A percentile compares a stretch with the other conserved stretches of the same genome.
These are phyloP conservation scores for Chironomus riparius DNA, from an alignment of 2,888 invertebrate species.

Conservation along the genomic window DNA sequence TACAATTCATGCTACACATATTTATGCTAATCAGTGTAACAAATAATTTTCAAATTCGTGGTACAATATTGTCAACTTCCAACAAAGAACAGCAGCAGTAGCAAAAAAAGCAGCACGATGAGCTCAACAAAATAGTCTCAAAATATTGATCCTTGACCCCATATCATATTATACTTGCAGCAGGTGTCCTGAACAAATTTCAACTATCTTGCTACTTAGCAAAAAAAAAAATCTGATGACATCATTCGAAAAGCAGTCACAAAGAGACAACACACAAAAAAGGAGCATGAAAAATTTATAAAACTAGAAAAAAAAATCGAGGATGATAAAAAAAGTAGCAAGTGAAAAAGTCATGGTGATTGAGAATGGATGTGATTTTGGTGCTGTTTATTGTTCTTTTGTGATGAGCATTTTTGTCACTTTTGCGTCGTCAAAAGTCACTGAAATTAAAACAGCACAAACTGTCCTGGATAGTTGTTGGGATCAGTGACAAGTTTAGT, in stretches of 20 bases:
- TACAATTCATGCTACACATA: background rate
- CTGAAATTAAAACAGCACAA: too few relatives aligned
- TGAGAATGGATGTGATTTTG: background rate
- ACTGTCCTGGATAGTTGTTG: too few relatives aligned
- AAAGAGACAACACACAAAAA: constrained; percentile 8
- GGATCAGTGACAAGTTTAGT: too few relatives aligned
- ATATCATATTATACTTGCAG: constrained; percentile 6
- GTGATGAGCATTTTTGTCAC: too few relatives aligned
- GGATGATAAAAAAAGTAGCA: background rate
- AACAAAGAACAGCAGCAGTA: too few relatives aligned
- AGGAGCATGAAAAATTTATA: constrained; percentile 13
- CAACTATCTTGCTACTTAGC: background rate
- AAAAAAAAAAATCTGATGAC: constrained; percentile 24
- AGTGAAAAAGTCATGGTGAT: constrained; percentile 4
- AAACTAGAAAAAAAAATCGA: background rate
- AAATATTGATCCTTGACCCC: constrained; percentile 18
- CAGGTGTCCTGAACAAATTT: constrained; percentile 20
- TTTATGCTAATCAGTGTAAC: constrained; percentile 24
- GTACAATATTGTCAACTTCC: constrained; percentile 7
- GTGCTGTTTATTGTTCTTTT: background rate
- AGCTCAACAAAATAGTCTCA: constrained; percentile 2
- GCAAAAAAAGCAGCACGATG: background rate
- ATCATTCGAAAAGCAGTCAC: constrained; percentile 8
- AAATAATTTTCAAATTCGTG: constrained; percentile 10
- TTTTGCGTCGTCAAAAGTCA: background rate